Percentiles rank a stretch among this genome's conserved stretches.
Evolutionary conservation across 2,113 vertebrate genomes (phyloP).

Genomic region (Atlantisia rogersi): DNA sequence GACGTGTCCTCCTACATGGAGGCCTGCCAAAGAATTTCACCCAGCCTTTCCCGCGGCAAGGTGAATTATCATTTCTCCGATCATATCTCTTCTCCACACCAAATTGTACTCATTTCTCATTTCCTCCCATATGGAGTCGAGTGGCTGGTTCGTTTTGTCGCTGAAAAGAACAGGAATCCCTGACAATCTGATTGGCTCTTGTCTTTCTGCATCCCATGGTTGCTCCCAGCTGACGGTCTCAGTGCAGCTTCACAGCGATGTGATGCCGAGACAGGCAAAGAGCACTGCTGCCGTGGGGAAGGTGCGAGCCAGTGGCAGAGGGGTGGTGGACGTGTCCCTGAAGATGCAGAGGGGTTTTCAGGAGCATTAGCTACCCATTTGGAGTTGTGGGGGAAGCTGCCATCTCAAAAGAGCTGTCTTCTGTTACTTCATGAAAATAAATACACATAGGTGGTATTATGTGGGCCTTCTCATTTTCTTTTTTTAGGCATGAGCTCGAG

Average conservation of each 20-base stretch:
- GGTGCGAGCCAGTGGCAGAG: background rate
- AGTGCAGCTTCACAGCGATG: rapidly evolving
- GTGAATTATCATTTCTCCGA: background rate
- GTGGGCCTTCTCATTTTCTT: background rate
- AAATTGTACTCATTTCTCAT: background rate
- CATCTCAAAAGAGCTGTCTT: background rate
- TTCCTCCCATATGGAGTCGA: background rate
- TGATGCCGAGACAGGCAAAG: background rate
- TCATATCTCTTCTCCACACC: background rate
- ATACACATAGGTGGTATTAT: background rate
- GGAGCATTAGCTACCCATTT: rapidly evolving
- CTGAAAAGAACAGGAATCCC: background rate
- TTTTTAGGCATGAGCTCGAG: rapidly evolving
- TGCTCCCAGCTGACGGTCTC: background rate
- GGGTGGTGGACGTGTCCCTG: background rate
- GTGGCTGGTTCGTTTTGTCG: background rate
- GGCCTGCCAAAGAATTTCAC: background rate
- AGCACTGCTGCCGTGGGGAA: background rate
- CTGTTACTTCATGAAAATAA: background rate
- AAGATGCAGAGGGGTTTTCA: background rate
- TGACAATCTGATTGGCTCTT: background rate
- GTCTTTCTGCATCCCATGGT: background rate
- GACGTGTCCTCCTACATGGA: background rate
- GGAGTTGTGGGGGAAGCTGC: background rate
- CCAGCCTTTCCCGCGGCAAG: background rate